These are phyloP conservation scores for Thymallus thymallus DNA, from an alignment of 2,113 vertebrate species.

Conservation along the genomic window DNA sequence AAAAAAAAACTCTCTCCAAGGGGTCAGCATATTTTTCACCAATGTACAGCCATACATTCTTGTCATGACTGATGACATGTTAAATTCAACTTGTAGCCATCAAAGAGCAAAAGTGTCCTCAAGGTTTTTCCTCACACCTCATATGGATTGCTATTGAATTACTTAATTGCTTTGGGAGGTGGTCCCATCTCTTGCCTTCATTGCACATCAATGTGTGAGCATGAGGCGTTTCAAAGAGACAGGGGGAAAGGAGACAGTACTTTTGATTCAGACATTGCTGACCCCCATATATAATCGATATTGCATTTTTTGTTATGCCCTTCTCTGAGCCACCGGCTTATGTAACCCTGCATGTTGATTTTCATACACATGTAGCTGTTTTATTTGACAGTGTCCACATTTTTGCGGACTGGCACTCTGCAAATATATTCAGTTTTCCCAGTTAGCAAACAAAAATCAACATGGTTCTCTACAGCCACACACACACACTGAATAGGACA, in stretches of 20 bases:
- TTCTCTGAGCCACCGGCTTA: background rate
- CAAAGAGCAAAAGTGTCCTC: constrained; percentile 25
- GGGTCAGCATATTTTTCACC: constrained; percentile 5
- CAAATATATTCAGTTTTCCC: too few species aligned
- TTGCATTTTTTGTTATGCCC: constrained; percentile 15
- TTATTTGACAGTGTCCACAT: too few species aligned
- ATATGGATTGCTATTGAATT: constrained; percentile 51
- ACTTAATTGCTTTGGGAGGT: constrained; percentile 55
- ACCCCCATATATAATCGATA: constrained; percentile 38
- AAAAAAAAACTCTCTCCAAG: background rate
- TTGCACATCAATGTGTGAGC: background rate
- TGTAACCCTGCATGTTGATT: too few species aligned
- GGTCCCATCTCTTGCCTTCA: constrained; percentile 20
- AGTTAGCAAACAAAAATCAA: too few species aligned
- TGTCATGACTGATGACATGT: constrained; percentile 8
- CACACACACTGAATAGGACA: too few species aligned
- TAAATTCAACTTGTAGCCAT: constrained; percentile 31
- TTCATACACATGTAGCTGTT: too few species aligned
- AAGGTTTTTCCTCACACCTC: constrained; percentile 36
- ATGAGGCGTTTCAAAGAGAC: too few species aligned
- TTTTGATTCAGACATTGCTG: constrained; percentile 5
- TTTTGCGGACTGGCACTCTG: too few species aligned
- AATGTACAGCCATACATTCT: constrained; percentile 9
- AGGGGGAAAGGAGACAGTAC: constrained; percentile 30
- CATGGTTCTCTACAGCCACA: too few species aligned